Conservation (phyloP, 2,888 invertebrate genomes). For the Choristoneura rosaceana region DNA sequence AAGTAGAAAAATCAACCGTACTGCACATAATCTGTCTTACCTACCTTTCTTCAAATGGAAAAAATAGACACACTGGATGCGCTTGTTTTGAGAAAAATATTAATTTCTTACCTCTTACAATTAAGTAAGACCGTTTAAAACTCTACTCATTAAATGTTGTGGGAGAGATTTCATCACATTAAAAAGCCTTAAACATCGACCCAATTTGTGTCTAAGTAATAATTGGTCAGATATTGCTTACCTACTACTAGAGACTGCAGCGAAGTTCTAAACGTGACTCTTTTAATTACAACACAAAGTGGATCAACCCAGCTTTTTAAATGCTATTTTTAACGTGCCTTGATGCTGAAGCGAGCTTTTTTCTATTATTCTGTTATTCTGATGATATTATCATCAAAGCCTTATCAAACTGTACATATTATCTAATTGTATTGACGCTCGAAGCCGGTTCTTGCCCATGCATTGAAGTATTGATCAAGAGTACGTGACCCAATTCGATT, state of each 20-base stretch:
- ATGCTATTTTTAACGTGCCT: not conserved
- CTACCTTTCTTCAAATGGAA: no score
- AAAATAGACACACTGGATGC: no score
- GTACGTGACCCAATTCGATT: conserved; percentile 11
- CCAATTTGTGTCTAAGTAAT: not conserved
- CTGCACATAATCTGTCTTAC: no score
- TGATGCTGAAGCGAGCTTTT: not conserved
- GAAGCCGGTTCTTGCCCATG: not conserved
- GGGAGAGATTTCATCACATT: not conserved
- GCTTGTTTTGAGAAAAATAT: no score
- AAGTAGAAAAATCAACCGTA: not conserved
- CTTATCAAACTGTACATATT: not conserved
- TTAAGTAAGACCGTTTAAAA: not conserved
- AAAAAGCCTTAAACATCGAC: not conserved
- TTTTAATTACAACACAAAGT: not conserved
- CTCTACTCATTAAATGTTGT: not conserved
- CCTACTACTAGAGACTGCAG: not conserved
- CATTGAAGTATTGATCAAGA: conserved; percentile 5
- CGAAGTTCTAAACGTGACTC: not conserved
- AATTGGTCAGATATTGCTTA: no score
- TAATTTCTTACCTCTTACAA: no score
- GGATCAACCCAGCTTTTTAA: no score
- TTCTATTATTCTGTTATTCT: not conserved
- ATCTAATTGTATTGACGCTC: not conserved
- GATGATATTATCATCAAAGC: not conserved